Evolutionary conservation across 2,797 vertebrate genomes (phyloP).

Genomic region (Enteromius mattozi): DNA sequence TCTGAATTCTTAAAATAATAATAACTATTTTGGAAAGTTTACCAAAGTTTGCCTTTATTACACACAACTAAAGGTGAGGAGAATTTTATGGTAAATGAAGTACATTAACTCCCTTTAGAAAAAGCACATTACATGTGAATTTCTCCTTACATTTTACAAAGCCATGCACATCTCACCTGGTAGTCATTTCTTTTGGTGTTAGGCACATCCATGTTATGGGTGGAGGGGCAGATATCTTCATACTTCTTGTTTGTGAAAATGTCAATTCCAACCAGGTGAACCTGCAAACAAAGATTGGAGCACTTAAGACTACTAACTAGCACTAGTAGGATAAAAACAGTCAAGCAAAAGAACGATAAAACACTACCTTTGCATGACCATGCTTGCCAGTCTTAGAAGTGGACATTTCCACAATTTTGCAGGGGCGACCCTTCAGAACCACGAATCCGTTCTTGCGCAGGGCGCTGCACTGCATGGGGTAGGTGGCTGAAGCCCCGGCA

Average conservation of each 20-base stretch:
- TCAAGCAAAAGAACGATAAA: background rate
- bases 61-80: background rate
- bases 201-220: constrained; percentile 99
- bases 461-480: constrained; percentile 92
- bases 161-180: constrained; percentile 80
- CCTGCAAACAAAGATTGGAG: constrained; percentile 72
- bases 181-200: constrained; percentile 96
- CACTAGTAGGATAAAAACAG: background rate
- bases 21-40: too few relatives aligned
- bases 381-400: constrained; percentile 98
- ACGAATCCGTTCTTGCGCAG: constrained; percentile 94
- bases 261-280: constrained; percentile 97
- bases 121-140: background rate
- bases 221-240: constrained; percentile 99
- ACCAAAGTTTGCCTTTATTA: background rate
- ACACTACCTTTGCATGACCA: constrained; percentile 93
- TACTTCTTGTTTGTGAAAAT: constrained; percentile 99
- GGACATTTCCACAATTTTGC: constrained; percentile 96
- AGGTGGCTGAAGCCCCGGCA: constrained; percentile 89
- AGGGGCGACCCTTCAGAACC: constrained; percentile 90
- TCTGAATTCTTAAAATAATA: too few relatives aligned
- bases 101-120: background rate
- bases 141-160: background rate
- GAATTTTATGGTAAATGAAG: background rate
- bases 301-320: background rate